Evolutionary conservation across 2,797 vertebrate species (phyloP).

Genomic region (Dromococcyx pavoninus): DNA sequence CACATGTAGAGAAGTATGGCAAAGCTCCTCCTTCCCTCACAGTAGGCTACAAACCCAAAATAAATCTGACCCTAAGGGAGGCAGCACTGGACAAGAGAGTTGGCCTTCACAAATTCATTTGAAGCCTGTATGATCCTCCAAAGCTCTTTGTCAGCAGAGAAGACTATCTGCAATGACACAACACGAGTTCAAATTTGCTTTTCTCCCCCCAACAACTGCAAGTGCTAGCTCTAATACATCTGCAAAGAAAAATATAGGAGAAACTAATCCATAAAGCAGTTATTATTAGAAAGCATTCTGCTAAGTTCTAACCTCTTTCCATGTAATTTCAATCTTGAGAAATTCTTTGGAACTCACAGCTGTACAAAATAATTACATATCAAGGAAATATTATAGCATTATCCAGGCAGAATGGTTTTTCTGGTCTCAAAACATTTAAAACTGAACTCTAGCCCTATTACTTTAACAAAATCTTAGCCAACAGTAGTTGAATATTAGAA

Average conservation of each 20-base stretch:
- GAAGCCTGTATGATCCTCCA: background rate
- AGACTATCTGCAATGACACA: background rate
- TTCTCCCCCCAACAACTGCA: background rate
- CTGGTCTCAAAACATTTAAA: slow-evolving; percentile 42
- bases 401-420: background rate
- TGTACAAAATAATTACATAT: slow-evolving; percentile 7
- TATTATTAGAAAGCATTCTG: background rate
- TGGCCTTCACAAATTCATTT: background rate
- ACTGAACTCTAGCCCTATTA: slow-evolving; percentile 9
- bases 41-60: background rate
- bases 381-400: background rate
- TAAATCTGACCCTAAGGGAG: background rate
- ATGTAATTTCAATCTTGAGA: slow-evolving; percentile 10
- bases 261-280: background rate
- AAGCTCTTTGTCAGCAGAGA: background rate
- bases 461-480: background rate
- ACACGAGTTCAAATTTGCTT: background rate
- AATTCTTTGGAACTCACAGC: slow-evolving; percentile 19
- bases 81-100: background rate
- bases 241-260: background rate
- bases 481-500: slow-evolving; percentile 11
- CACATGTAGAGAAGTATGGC: background rate
- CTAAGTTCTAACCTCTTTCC: background rate
- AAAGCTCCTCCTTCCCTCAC: background rate
- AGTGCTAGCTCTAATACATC: background rate